A percentile compares a stretch with the other conserved stretches of the same genome.
These are phyloP conservation scores for Sphaerophoria taeniata DNA, from an alignment of 2,888 invertebrate genomes.

Conservation along the genomic window DNA sequence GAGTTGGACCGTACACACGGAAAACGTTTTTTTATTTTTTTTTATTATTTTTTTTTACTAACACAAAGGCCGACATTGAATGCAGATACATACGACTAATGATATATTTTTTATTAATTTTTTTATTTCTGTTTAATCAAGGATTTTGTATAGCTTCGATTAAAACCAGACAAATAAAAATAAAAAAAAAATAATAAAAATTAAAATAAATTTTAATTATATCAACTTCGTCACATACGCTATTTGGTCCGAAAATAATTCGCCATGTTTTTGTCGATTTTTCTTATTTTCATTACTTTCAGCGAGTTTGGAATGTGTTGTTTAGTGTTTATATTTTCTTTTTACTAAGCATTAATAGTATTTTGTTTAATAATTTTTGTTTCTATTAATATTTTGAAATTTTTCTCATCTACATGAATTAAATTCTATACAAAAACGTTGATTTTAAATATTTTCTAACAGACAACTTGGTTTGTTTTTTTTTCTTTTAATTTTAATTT, in stretches of 20 bases:
- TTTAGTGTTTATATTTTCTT: constrained; percentile 23
- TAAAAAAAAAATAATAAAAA: constrained; percentile 22
- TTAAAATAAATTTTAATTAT: constrained; percentile 4
- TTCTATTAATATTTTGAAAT: constrained; percentile 33
- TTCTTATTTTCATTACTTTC: constrained; percentile 51
- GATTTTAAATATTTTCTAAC: constrained; percentile 69
- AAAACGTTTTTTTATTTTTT: constrained; percentile 13
- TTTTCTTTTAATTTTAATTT: constrained; percentile 15
- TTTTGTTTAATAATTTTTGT: constrained; percentile 25
- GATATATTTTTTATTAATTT: constrained; percentile 37
- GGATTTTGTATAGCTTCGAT: constrained; percentile 51
- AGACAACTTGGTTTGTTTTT: constrained; percentile 63
- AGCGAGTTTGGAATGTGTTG: constrained; percentile 50
- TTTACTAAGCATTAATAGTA: constrained; percentile 52
- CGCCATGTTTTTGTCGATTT: constrained; percentile 49
- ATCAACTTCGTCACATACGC: constrained; percentile 68
- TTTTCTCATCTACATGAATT: constrained; percentile 70
- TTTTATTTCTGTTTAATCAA: constrained; percentile 7
- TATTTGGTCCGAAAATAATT: constrained; percentile 73
- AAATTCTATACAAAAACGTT: constrained; percentile 72
- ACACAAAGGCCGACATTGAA: constrained; percentile 63
- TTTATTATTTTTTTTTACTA: constrained; percentile 42
- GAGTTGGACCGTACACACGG: constrained; percentile 45
- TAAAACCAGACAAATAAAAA: constrained; percentile 14
- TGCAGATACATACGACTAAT: constrained; percentile 52